These are phyloP conservation scores for Stegana nigrithorax DNA, from an alignment of 2,888 invertebrate genomes.

Conservation along the genomic window DNA sequence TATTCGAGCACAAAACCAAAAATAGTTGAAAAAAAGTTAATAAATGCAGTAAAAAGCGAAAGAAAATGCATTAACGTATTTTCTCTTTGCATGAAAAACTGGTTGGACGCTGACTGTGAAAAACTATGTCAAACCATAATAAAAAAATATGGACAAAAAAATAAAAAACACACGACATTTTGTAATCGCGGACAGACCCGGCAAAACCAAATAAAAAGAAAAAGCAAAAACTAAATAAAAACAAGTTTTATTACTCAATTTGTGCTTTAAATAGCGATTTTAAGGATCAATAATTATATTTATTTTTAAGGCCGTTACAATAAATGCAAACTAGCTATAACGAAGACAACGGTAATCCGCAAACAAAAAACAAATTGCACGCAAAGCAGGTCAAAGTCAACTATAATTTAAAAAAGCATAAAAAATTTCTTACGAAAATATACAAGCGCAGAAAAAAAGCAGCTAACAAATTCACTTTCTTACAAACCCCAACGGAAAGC, in stretches of 20 bases:
- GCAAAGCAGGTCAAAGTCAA: slow-evolving; percentile 15
- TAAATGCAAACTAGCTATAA: no score
- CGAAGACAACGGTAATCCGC: not conserved
- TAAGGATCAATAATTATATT: slow-evolving; percentile 12
- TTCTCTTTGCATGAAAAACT: no score
- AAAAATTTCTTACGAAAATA: no score
- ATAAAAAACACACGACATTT: no score
- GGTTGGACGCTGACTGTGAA: not conserved
- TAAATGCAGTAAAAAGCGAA: no score
- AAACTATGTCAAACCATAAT: not conserved
- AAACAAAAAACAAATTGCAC: not conserved
- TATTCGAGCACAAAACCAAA: no score
- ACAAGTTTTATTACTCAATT: not conserved
- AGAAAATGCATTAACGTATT: no score
- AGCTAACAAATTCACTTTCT: slow-evolving; percentile 48
- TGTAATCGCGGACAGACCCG: slow-evolving; percentile 5
- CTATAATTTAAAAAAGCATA: slow-evolving; percentile 4
- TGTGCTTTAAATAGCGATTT: not conserved
- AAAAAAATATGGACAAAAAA: no score
- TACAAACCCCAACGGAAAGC: slow-evolving; percentile 46
- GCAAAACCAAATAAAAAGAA: no score
- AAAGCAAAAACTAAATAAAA: not conserved
- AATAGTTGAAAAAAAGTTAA: no score
- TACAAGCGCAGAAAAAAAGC: not conserved
- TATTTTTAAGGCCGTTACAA: not conserved